Base-by-base conservation (phyloP, 2,888 invertebrate genomes). In the Apotomis betuletana region DNA sequence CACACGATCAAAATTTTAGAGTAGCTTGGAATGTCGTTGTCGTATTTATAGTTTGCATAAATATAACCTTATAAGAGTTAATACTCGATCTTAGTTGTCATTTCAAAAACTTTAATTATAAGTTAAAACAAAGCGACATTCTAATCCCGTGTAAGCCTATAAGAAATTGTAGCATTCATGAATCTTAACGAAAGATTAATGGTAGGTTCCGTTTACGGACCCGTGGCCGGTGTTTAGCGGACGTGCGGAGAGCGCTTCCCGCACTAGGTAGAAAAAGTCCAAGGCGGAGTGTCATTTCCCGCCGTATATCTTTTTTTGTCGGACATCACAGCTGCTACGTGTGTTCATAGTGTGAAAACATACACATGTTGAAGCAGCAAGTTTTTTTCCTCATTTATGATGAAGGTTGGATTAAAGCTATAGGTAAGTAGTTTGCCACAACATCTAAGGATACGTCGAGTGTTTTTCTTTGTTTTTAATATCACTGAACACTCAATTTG, bases 211-310 rank as follows among this genome's bases (percentile, higher is more conserved):
- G 67, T 63, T 63, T 68, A 68, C 72, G 46, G 58, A 52, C 57
- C 65, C 55, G 67, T 67, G 49, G 59, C 51, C 63, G 58, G 67
- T 61, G 61, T 68, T 67, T 63, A 71, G 71, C 63, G 63, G 67
- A 72, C 72, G 72, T 59, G 63, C 63, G 38, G 51, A 67, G 52
- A 36, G 41, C 62, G 63, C 72, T 68, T 63, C 44, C 70, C 74
- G 63, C 68, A 67, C 76, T 36, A 57, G 76, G 78, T 77, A 83
- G 86, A 90, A 91, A 91, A 91, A 88, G 85, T 85, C 81, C 85
- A 82, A 83, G 80, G 77, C 86, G 87, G 88, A 85, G 89, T 87
- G 85, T 87, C 83, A 89, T 92, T 91, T 91, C 90, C 90, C 86
- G 87, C 87, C 86, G 83, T 90, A 86, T 85, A 86, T 90, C 58